Conservation (phyloP, 2,113 vertebrate genomes). For the Anhinga rufa region DNA sequence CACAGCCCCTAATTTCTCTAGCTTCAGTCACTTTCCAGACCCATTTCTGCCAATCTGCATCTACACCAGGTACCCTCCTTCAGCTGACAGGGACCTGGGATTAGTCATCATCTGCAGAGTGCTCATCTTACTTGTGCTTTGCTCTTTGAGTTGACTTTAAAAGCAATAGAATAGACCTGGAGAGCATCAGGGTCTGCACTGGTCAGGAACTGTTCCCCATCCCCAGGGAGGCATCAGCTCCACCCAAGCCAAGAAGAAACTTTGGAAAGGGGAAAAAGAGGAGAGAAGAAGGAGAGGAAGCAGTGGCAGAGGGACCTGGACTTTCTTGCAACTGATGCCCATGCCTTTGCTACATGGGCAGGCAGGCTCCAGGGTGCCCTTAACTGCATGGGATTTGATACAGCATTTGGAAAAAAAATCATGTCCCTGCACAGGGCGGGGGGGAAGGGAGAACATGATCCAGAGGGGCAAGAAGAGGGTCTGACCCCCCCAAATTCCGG, state of each 20-base stretch:
- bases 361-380: not conserved
- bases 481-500: not conserved
- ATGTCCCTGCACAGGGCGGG: not conserved
- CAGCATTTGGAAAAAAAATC: not conserved
- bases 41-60: not conserved
- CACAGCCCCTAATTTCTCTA: not conserved
- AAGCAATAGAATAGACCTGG: fast-evolving
- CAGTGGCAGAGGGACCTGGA: not conserved
- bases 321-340: not conserved
- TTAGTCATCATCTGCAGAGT: not conserved
- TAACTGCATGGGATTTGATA: not conserved
- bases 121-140: not conserved
- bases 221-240: not conserved
- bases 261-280: not conserved
- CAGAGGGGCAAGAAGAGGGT: not conserved
- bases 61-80: not conserved
- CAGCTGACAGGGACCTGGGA: not conserved
- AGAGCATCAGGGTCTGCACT: not conserved
- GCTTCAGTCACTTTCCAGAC: not conserved
- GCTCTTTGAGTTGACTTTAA: not conserved
- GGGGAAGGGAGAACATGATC: not conserved
- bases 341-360: not conserved
- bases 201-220: fast-evolving
- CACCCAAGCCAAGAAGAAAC: not conserved
- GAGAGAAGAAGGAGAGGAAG: not conserved